Base-by-base conservation (phyloP, 2,113 vertebrate genomes). In the Amphilophus citrinellus region DNA sequence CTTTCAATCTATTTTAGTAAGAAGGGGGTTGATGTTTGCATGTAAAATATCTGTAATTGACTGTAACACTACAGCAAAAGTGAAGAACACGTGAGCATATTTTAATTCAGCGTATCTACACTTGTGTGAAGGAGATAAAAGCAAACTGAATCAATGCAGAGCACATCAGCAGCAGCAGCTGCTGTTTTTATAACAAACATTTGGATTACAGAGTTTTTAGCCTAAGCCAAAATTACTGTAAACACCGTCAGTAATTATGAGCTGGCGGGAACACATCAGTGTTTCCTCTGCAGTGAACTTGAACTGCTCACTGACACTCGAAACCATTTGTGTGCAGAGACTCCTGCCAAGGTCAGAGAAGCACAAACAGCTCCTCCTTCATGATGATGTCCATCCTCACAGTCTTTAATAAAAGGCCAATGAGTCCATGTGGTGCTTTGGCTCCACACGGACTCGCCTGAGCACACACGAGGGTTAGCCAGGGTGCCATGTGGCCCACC, bases 271-370 rank as follows among this genome's bases (percentile, higher is more conserved):
- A 44, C 53, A 73, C 32, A 22, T 35, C 3, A 18, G 15, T 56
- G 62, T 53, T 79, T 84, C 37, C 65, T 78, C 13, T 24, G 63
- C 39, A 13, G 85, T 80, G 79, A 90, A 79, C 68, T 83, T 65
- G 85, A 91, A 91, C 87, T 87, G 44, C 68, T 91, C 86, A 79
- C 81, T 20, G 80, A 77, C 76, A 91, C 57, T 76, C 6, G 83
- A 93, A 90, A 89, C 53, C 82, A 27, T 86, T 62, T 76, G 35
- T 42, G 60, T 57, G 39, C 44, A 56, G 73, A 82, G 77, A 79
- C 82, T 88, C 82, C 77, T 84, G 86, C 85, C 84, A 87, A 82
- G 79, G 85, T 86, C 77, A 77, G 53, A 30, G 75, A 79, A 84
- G 79, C 82, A 61, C 47, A 35, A 63, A 56, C 59, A 20, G n/a